Evolutionary conservation across 2,888 invertebrate genomes (phyloP).

Genomic region (Hoplodrina ambigua): DNA sequence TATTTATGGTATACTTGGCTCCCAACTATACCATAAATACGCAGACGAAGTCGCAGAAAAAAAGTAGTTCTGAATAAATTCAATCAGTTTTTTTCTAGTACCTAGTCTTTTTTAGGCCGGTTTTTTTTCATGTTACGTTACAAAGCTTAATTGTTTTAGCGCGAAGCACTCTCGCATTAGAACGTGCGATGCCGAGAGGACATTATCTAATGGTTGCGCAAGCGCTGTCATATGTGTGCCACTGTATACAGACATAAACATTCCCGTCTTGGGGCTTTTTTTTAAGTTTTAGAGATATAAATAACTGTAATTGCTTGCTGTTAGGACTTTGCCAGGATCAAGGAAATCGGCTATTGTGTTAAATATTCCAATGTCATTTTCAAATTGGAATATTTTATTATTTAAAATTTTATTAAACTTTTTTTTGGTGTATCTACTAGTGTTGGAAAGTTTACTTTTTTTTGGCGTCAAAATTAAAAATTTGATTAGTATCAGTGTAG

Average conservation of each 20-base stretch:
- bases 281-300: background rate
- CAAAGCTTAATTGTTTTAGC: slow-evolving; percentile 59
- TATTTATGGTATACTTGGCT: no score
- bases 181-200: slow-evolving; percentile 69
- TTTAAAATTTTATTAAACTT: no score
- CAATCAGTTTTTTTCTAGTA: background rate
- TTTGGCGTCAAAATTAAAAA: no score
- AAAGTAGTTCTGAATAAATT: background rate
- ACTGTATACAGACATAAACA: slow-evolving; percentile 26
- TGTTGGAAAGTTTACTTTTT: no score
- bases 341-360: slow-evolving; percentile 10
- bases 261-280: slow-evolving; percentile 17
- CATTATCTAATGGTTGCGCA: slow-evolving; percentile 82
- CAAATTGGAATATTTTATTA: no score
- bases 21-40: no score
- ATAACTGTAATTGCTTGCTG: background rate
- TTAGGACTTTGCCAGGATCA: background rate
- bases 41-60: no score
- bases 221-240: slow-evolving; percentile 70
- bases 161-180: slow-evolving; percentile 63
- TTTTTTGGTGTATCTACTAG: no score
- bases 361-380: background rate
- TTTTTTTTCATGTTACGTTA: slow-evolving; percentile 23
- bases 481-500: no score
- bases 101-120: background rate